Evolutionary conservation across 2,797 vertebrate genomes (phyloP), one percentile per base, ranked within the genome.

Genomic region (Bovichtus diacanthus): DNA sequence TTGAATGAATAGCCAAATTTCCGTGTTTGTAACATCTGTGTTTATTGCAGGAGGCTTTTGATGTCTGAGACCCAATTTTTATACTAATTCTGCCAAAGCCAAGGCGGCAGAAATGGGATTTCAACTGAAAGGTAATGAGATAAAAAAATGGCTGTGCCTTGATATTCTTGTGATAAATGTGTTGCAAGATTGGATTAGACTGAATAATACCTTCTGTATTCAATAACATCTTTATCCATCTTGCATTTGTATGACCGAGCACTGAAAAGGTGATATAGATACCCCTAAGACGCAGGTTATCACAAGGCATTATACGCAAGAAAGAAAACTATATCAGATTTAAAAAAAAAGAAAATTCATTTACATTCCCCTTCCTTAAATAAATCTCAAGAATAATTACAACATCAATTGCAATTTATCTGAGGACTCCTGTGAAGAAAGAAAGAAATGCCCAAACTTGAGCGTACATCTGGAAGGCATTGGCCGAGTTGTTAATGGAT

Each of bases 401-500:
- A 36, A 67, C 86, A 87, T 85, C 80, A 78, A 71, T 69, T 69
- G 61, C 23, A 64, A 89, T 84, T 84, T 75, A 31, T 62, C 72
- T 63, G 73, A 78, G 66, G 65, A 39, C 64, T 78, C 64, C 65
- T 10, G 60, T 81, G 47, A 76, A 87, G 63, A 68, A 76, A 59
- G 65, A 63, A 59, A 75, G 78, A 70, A 74, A 81, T 85, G 58
- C 81, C 70, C n/a, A 3, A 68, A 76, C 66, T 51, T 34, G 18
- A 68, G 55, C n/a, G 8, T 76, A 83, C 91, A 87, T 81, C 85
- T 92, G 90, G 89, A 91, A 91, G 67, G 53, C 68, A 88, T 85
- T 72, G 87, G 50, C 78, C 77, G 6, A 4, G 43, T 55, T 81
- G 67, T 81, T 89, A 82, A 86, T 82, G 70, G 78, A 86, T 81